Evolutionary conservation across 2,888 invertebrate species (phyloP).

Genomic region (Eristalinus aeneus): DNA sequence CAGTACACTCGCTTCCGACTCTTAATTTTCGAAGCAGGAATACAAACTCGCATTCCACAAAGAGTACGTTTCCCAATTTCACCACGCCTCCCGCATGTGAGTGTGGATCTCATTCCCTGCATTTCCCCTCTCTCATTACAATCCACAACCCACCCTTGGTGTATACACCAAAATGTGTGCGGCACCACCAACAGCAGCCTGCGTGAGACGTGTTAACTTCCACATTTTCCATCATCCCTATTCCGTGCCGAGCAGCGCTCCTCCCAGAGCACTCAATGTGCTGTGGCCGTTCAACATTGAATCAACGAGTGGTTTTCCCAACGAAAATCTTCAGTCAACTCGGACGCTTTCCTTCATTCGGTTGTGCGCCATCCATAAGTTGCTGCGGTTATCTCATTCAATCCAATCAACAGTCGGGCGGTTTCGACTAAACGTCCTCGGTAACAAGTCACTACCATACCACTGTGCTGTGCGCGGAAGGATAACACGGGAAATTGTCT

Average conservation of each 20-base stretch:
- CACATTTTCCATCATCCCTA: slow-evolving; percentile 52
- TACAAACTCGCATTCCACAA: slow-evolving; percentile 7
- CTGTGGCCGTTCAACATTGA: slow-evolving; percentile 40
- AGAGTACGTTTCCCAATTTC: not conserved
- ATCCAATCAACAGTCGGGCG: slow-evolving; percentile 6
- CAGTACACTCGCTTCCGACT: not conserved
- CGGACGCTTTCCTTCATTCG: slow-evolving; percentile 67
- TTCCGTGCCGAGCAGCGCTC: slow-evolving; percentile 4
- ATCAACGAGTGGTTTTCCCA: slow-evolving; percentile 68
- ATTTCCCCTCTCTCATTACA: slow-evolving; percentile 54
- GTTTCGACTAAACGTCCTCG: slow-evolving; percentile 4
- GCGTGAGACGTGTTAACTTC: slow-evolving; percentile 46
- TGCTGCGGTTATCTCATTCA: not conserved
- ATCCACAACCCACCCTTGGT: slow-evolving; percentile 52
- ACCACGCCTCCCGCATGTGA: not conserved
- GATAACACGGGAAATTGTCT: slow-evolving; percentile 35
- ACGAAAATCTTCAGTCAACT: slow-evolving; percentile 63
- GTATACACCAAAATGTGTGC: slow-evolving; percentile 25
- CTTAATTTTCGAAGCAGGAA: not conserved
- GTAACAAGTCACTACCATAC: not conserved
- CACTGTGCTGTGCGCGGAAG: slow-evolving; percentile 7
- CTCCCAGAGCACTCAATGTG: not conserved
- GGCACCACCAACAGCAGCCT: slow-evolving; percentile 5
- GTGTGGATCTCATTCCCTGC: slow-evolving; percentile 24
- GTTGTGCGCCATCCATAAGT: slow-evolving; percentile 30